Evolutionary conservation across 2,888 invertebrate species (phyloP).

Genomic region (Thereva unica): DNA sequence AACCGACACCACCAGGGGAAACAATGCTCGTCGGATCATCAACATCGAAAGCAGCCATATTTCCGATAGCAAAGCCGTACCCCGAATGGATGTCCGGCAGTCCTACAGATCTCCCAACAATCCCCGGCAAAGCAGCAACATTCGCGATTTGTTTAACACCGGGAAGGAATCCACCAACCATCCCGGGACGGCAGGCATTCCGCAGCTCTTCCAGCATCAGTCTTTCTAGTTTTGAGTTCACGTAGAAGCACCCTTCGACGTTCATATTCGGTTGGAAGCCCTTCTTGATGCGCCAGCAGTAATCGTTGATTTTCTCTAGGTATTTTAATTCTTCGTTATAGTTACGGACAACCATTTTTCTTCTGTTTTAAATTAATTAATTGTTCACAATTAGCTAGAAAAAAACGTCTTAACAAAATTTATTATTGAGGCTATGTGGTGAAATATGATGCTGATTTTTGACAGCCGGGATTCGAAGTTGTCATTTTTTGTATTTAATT

Average conservation of each 20-base stretch:
- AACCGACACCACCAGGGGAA: slow-evolving; percentile 94
- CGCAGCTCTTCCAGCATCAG: slow-evolving; percentile 96
- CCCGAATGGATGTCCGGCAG: slow-evolving; percentile 97
- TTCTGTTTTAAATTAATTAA: background rate
- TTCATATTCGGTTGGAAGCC: slow-evolving; percentile 99
- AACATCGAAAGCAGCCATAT: slow-evolving; percentile 99
- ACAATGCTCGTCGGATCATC: slow-evolving; percentile 89
- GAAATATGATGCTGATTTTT: too few relatives aligned
- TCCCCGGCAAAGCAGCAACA: slow-evolving; percentile 97
- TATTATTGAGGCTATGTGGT: slow-evolving; percentile 7
- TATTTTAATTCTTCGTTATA: slow-evolving; percentile 94
- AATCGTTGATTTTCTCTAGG: slow-evolving; percentile 82
- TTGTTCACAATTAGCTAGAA: background rate
- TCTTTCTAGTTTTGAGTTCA: slow-evolving; percentile 86
- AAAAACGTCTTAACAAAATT: slow-evolving; percentile 16
- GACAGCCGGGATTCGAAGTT: too few relatives aligned
- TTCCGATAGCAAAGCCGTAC: slow-evolving; percentile 99
- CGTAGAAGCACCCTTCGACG: slow-evolving; percentile 97
- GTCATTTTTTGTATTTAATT: too few relatives aligned
- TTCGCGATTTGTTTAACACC: slow-evolving; percentile 99
- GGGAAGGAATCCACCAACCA: slow-evolving; percentile 94
- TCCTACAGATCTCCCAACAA: slow-evolving; percentile 91
- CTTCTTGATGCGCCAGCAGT: slow-evolving; percentile 93
- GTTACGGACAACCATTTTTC: slow-evolving; percentile 79
- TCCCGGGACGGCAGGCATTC: slow-evolving; percentile 86